Base-by-base conservation (phyloP, 2,113 vertebrate genomes). In the Anoplopoma fimbria region DNA sequence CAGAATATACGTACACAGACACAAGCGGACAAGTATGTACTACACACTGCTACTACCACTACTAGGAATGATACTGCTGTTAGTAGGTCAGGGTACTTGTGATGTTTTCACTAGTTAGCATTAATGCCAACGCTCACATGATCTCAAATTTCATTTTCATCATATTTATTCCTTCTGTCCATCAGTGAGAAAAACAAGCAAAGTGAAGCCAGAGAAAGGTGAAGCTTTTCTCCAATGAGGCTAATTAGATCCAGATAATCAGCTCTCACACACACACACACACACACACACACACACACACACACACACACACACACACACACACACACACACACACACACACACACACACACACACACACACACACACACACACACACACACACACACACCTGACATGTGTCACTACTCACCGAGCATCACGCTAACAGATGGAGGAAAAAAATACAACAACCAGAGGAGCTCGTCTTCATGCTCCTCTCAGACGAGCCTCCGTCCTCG, bases 321-420 rank as follows among this genome's bases (percentile, higher is more conserved):
- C 19, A 60, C 51, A 53, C 51, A 53, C 0, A 4, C 3, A 61
- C 61, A 76, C 47, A 45, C 65, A 77, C 60, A 64, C 67, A 70
- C 14, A 38, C 67, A 86, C 58, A 23, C 49, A 42, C 47, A 34
- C 47, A 34, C 57, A 70, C 57, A 25, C 45, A 57, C 57, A 79
- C 36, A 77, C 31, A 70, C 38, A 33, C 19, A 60, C 60, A 29
- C 75, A 69, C 53, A 60, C 38, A 57, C 64, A 47, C 33, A 15
- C 53, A 23, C 27, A 47, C 45, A 47, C 45, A 3, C 0, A 14
- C 47, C 2, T 2, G 19, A 21, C 5, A 9, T n/a, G n/a, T n/a
- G n/a, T n/a, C n/a, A 14, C 53, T 68, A 90, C 90, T 92, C 87
- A 90, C 88, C 87, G 2, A 86, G 65, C 78, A 78, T 31, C 6